phyloP scores from a whole-genome alignment of 2,888 invertebrate species.

The Trichopoda pennipes region DNA sequence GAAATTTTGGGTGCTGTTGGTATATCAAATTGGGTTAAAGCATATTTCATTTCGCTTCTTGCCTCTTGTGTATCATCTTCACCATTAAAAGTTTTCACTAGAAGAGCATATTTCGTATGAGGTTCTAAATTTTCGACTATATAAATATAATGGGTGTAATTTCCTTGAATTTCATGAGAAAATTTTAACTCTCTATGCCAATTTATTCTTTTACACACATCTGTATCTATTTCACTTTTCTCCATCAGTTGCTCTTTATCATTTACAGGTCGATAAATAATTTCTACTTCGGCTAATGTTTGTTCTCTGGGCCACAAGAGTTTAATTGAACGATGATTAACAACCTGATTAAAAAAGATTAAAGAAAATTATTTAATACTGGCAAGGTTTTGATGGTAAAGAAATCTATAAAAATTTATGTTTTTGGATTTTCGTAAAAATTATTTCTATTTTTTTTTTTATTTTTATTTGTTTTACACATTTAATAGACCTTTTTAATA shows the following conservation, averaged over 20 bases:
- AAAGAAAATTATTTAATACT: not conserved
- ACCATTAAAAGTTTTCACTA: slow-evolving; percentile 85
- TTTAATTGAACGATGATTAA: slow-evolving; percentile 70
- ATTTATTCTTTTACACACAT: slow-evolving; percentile 75
- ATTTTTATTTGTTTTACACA: too few species aligned
- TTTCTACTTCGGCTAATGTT: slow-evolving; percentile 74
- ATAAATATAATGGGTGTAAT: slow-evolving; percentile 73
- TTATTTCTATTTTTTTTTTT: too few species aligned
- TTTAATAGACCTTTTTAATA: too few species aligned
- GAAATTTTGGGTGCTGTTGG: slow-evolving; percentile 79
- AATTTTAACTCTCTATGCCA: slow-evolving; percentile 76
- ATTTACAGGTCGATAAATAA: slow-evolving; percentile 73
- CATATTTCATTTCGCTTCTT: slow-evolving; percentile 81
- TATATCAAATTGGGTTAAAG: slow-evolving; percentile 83
- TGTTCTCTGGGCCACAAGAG: slow-evolving; percentile 76
- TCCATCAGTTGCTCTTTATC: slow-evolving; percentile 64
- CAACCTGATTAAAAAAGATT: slow-evolving; percentile 71
- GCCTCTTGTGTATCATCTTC: slow-evolving; percentile 78
- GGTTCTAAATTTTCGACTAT: slow-evolving; percentile 83
- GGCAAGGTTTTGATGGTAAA: too few species aligned
- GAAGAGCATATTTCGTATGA: slow-evolving; percentile 87
- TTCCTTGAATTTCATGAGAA: slow-evolving; percentile 70
- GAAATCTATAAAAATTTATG: too few species aligned
- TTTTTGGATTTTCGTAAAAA: too few species aligned
- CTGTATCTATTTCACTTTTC: slow-evolving; percentile 74